phyloP scores from a whole-genome alignment of 2,888 invertebrate genomes.

The Cinara cedri region DNA sequence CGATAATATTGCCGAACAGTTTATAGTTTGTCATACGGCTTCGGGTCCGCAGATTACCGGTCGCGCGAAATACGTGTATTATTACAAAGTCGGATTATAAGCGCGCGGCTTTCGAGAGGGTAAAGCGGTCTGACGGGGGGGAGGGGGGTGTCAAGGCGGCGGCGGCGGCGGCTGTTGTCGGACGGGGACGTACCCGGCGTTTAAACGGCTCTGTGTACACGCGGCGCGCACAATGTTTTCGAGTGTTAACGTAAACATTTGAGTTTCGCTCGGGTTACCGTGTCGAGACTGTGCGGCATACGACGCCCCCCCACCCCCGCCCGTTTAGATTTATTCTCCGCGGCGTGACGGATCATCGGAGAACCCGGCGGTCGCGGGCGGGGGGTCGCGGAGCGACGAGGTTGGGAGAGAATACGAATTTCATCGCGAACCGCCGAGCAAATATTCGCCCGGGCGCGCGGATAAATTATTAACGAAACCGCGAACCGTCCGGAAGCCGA shows the following conservation, averaged over 20 bases:
- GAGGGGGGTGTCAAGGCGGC: neutral
- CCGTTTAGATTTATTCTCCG: slow-evolving; percentile 52
- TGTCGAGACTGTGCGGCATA: no score
- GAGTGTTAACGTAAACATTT: slow-evolving; percentile 49
- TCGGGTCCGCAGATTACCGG: slow-evolving; percentile 19
- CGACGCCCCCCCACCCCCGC: neutral
- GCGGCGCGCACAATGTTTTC: slow-evolving; percentile 13
- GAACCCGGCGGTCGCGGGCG: neutral
- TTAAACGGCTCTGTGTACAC: slow-evolving; percentile 32
- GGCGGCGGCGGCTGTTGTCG: no score
- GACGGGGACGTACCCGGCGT: slow-evolving; percentile 10
- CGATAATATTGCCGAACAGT: no score
- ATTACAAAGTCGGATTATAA: slow-evolving; percentile 40
- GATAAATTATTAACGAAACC: neutral
- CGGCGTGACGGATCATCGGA: slow-evolving; percentile 15
- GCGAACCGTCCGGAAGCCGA: no score
- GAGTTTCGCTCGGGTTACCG: slow-evolving; percentile 17
- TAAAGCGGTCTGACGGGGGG: neutral
- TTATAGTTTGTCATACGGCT: slow-evolving; percentile 2
- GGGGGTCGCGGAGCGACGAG: no score
- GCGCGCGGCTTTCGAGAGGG: neutral
- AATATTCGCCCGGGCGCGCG: no score
- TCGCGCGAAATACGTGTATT: neutral
- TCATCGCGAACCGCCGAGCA: no score
- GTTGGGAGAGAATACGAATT: no score